Base-by-base conservation (phyloP, 2,113 vertebrate genomes). In the Acanthochromis polyacanthus region DNA sequence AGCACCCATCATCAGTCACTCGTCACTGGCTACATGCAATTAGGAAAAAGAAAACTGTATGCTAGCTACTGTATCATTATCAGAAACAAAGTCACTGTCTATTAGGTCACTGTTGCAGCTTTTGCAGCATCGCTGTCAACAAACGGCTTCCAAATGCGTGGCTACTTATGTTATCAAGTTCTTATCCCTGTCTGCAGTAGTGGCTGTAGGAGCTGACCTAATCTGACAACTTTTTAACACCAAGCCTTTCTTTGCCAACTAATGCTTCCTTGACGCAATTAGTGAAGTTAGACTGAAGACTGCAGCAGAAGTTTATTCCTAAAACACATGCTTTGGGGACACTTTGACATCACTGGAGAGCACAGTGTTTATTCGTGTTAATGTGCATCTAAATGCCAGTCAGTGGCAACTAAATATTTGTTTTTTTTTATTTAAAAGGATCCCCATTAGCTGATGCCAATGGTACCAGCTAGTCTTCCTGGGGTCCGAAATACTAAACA, bases 141-240 rank as follows among this genome's bases (percentile, higher is more conserved):
- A 11, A 51, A 52, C 28, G 4, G 51, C 16, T 23, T 5, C 48
- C 36, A 4, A 43, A 75, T 64, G 59, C 61, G 17, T n/a, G 25
- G 36, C 22, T 58, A 38, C 10, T 56, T 50, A 62, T 56, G 69
- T 61, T 72, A 63, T 77, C 58, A 45, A 59, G 60, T 10, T 67
- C 60, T 81, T 63, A 62, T 68, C 56, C 73, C 45, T 9, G 48
- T 65, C 66, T 72, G 62, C 15, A 4, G 23, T 23, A 2, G 4
- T n/a, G 48, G 14, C 20, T 30, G 48, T 10, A 45, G 62, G 11
- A 70, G 23, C 48, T 59, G 22, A 43, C 67, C 1, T 85, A 59
- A 77, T 85, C 69, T 1, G 1, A 56, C 56, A 55, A 66, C 43
- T 60, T 66, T 48, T 17, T 11, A 63, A 64, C 66, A 32, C 10